Percentiles rank a stretch among this genome's conserved stretches.
Conservation (phyloP, 2,113 vertebrate species). For the human region DNA sequence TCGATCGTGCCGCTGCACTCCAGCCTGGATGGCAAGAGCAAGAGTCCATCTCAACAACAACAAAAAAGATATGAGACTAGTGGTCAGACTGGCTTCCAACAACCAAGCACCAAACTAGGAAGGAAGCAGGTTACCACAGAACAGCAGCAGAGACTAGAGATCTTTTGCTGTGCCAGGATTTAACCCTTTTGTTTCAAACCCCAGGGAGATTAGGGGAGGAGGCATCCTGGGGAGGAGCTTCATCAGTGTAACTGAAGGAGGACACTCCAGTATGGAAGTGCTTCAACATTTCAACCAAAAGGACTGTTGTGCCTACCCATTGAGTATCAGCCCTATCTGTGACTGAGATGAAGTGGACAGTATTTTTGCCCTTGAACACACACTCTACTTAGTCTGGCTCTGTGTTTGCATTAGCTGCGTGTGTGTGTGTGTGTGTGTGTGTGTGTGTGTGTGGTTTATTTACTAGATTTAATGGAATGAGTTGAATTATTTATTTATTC, state of each 20-base stretch:
- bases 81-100: neutral
- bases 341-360: neutral
- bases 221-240: neutral
- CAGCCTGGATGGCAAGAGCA: no score
- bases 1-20: no score
- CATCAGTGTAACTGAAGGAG: neutral
- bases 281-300: neutral
- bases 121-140: neutral
- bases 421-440: neutral
- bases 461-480: neutral
- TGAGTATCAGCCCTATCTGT: neutral
- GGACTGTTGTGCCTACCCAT: accelerated
- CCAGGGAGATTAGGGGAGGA: neutral
- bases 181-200: neutral
- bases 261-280: no score
- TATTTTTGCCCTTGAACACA: neutral
- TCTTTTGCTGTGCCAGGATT: neutral
- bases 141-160: neutral
- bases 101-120: neutral
- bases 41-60: no score
- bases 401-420: neutral
- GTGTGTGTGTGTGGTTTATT: neutral
- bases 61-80: no score
- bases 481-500: conserved; percentile 36
- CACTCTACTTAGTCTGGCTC: neutral